These are phyloP conservation scores for Porites divaricata DNA, from an alignment of 92 coral and sea anemone genomes.

Conservation along the genomic window DNA sequence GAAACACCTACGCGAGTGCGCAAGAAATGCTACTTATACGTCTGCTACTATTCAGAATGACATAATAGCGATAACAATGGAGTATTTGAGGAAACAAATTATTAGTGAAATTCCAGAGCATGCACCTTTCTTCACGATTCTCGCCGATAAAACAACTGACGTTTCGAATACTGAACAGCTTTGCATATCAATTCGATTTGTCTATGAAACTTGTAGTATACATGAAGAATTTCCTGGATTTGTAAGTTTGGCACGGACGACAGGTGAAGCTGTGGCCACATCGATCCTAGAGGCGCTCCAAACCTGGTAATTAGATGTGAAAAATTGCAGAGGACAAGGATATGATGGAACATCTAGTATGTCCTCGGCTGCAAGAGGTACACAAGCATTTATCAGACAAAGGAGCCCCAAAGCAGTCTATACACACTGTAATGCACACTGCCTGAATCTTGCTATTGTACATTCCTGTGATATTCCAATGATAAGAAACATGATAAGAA, in stretches of 20 bases:
- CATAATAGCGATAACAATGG: slow-evolving; percentile 28
- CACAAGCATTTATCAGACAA: slow-evolving; percentile 45
- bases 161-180: too few species aligned
- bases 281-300: slow-evolving; percentile 31
- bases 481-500: too few species aligned
- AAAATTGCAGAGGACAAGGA: slow-evolving; percentile 60
- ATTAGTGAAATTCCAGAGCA: slow-evolving; percentile 39
- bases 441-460: too few species aligned
- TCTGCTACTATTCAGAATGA: slow-evolving; percentile 52
- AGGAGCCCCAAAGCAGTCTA: slow-evolving; percentile 56
- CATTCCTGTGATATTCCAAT: too few species aligned
- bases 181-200: too few species aligned
- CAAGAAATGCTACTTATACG: slow-evolving; percentile 27
- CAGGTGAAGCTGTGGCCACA: slow-evolving; percentile 39
- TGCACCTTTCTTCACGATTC: slow-evolving; percentile 35
- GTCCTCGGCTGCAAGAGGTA: slow-evolving; percentile 53
- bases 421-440: slow-evolving; percentile 26
- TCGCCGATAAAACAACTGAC: too few species aligned
- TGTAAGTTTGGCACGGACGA: slow-evolving; percentile 37
- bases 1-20: slow-evolving; percentile 14
- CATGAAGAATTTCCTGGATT: slow-evolving; percentile 62
- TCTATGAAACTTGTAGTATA: slow-evolving; percentile 41
- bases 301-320: slow-evolving; percentile 47
- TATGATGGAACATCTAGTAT: slow-evolving; percentile 50
- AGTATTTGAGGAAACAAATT: slow-evolving; percentile 35